phyloP scores from a whole-genome alignment of 1,140 invertebrate genomes.

The Papilio polyxenes region DNA sequence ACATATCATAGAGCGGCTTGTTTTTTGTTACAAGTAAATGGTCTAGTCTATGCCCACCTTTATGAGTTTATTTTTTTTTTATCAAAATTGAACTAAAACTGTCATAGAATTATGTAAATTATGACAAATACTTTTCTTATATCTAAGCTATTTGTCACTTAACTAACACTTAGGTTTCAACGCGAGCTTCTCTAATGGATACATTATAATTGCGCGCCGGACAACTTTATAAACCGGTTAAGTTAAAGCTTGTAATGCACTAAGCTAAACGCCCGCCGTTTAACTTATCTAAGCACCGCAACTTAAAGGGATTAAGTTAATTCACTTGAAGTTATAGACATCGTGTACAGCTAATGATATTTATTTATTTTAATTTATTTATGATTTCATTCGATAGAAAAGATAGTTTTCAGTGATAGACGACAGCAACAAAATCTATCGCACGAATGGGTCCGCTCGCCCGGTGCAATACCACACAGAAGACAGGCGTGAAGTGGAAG shows the following conservation, averaged over 20 bases:
- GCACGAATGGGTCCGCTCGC: too few relatives aligned
- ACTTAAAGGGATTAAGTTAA: conserved; percentile 22
- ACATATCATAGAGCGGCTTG: too few relatives aligned
- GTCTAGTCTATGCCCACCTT: too few relatives aligned
- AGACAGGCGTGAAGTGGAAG: too few relatives aligned
- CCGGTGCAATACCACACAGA: too few relatives aligned
- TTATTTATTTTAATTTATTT: conserved; percentile 8
- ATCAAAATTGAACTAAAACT: neutral
- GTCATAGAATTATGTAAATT: neutral
- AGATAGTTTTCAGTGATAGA: neutral
- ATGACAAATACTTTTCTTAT: neutral
- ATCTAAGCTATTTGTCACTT: conserved; percentile 8
- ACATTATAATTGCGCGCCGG: conserved; percentile 18
- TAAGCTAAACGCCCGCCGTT: conserved; percentile 1
- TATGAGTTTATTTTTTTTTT: neutral
- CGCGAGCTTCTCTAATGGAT: neutral
- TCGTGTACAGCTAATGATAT: neutral
- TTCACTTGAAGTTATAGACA: conserved; percentile 20
- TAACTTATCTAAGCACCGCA: conserved; percentile 15
- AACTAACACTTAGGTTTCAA: conserved; percentile 1
- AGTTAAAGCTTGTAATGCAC: conserved; percentile 4
- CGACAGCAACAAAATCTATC: too few relatives aligned
- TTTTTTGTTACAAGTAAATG: too few relatives aligned
- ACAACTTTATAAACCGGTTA: conserved; percentile 25
- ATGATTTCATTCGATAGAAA: neutral